phyloP scores from a whole-genome alignment of 1,140 invertebrate species.

The Caenorhabditis brenneri region DNA sequence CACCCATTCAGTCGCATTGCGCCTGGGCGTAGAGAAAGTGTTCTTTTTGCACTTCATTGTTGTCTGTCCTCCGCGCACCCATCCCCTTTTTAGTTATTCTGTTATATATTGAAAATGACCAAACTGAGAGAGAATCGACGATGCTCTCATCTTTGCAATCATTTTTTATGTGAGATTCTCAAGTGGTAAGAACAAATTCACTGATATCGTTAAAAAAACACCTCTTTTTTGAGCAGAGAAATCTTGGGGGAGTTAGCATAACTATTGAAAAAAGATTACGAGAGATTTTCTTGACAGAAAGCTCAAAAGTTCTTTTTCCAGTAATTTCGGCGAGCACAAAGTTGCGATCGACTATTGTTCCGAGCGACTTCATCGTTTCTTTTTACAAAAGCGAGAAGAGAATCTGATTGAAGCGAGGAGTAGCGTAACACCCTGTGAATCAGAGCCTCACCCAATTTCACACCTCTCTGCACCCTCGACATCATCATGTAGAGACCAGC shows the following conservation, averaged over 20 bases:
- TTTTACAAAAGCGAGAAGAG: background rate
- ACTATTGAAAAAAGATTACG: background rate
- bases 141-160: background rate
- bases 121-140: background rate
- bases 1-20: background rate
- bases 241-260: no score
- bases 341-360: background rate
- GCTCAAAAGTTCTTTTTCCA: background rate
- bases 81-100: background rate
- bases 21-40: conserved; percentile 17
- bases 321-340: background rate
- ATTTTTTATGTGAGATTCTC: background rate
- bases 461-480: no score
- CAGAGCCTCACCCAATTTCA: no score
- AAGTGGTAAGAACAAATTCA: background rate
- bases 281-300: background rate
- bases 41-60: background rate
- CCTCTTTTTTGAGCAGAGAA: no score
- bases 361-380: background rate
- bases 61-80: background rate
- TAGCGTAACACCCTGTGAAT: background rate
- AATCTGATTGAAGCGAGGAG: background rate
- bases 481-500: no score
- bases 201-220: no score
- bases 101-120: background rate